Conservation (phyloP, 35 echinoderm and acorn worm species). For the Apostichopus parvimensis region DNA sequence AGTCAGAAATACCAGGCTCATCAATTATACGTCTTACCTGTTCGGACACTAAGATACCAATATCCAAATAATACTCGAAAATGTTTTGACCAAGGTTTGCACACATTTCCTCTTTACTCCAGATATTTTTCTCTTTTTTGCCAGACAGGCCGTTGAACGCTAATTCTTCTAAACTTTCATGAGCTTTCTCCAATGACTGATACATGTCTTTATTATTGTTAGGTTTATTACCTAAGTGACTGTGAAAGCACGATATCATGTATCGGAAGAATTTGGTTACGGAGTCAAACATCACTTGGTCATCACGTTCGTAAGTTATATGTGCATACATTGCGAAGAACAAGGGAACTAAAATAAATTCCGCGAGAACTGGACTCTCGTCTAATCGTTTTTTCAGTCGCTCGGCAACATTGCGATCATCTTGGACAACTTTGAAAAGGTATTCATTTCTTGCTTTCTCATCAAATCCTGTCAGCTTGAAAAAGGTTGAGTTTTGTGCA, state of each 20-base stretch:
- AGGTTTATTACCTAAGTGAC: background rate
- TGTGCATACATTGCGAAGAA: conserved; percentile 41
- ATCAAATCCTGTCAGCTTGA: conserved; percentile 21
- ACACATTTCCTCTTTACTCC: background rate
- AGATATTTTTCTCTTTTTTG: background rate
- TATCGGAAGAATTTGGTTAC: conserved; percentile 8
- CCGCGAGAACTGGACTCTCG: background rate
- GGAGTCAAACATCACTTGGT: background rate
- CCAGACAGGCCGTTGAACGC: background rate
- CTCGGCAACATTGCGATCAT: background rate
- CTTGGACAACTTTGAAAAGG: background rate
- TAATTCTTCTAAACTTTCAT: background rate
- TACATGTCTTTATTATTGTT: background rate
- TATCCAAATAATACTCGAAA: background rate
- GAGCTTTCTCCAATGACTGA: background rate
- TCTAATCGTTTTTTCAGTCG: background rate
- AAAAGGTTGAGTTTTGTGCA: background rate
- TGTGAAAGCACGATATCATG: background rate
- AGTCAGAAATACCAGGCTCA: background rate
- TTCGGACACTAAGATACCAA: conserved; percentile 12
- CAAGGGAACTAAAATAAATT: conserved; percentile 1
- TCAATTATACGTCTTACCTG: background rate
- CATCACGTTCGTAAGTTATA: background rate
- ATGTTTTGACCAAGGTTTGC: background rate
- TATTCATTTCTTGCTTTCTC: conserved; percentile 24